Base-by-base conservation (phyloP, 2,797 vertebrate genomes). In the Tangara arthus region DNA sequence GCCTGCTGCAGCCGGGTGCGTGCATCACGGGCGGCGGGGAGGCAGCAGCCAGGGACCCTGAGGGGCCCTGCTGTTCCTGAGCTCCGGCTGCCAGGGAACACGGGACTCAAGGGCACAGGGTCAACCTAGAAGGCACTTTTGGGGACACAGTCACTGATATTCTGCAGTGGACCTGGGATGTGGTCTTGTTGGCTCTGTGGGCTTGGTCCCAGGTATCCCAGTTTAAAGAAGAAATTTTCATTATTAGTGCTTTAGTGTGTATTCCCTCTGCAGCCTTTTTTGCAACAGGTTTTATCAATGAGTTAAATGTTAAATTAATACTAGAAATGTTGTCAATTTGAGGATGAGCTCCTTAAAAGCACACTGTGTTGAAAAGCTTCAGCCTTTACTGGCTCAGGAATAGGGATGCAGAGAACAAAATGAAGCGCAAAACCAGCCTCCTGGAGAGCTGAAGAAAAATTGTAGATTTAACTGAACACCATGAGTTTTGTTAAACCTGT, bases 251-350 rank as follows among this genome's bases (percentile, higher is more conserved):
- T 69, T 82, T 69, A 76, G n/a, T 46, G 47, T 39, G 32, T 34
- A 35, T 63, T 92, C 20, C 1, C 10, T 11, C 22, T 63, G 39
- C 53, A 71, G 20, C 10, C 7, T 50, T 65, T 84, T 87, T 73
- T 77, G 41, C 35, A 78, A 73, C 19, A 72, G 39, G 18, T 53
- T 85, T 82, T 84, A 68, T 84, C 3, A 7, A 82, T 87, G 64
- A 87, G 15, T 72, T 90, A 69, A 70, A 76, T 64, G 41, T 49
- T 85, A 90, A 94, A 92, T 64, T 79, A 94, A 73, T 66, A 35
- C n/a, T 85, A 64, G 50, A 60, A 78, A 55, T 1, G 1, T 8
- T 72, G 42, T 52, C 76, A 82, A 13, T 79, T 68, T 89, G 75
- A 72, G 37, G 34, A 82, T 41, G 81, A 94, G n/a, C 39, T 88